Evolutionary conservation across 2,888 invertebrate genomes (phyloP).

Genomic region (Diarsia mendica): DNA sequence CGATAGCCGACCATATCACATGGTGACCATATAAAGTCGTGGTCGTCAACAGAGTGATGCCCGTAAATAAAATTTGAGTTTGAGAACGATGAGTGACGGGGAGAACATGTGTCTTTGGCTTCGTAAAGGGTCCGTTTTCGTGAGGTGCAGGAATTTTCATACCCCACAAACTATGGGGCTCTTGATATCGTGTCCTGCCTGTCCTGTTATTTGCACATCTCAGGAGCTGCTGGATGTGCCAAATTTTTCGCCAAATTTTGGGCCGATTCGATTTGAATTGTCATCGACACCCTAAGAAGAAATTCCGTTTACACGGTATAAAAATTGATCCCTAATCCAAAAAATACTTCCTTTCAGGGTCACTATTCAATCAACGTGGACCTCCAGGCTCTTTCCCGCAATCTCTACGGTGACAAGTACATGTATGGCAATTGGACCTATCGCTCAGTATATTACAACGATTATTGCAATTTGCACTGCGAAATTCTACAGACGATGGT

Average conservation of each 20-base stretch:
- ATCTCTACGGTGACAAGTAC: slow-evolving; percentile 40
- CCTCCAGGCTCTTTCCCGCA: slow-evolving; percentile 14
- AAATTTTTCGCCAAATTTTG: too few relatives aligned
- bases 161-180: too few relatives aligned
- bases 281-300: too few relatives aligned
- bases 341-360: slow-evolving; percentile 33
- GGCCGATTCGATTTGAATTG: too few relatives aligned
- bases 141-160: too few relatives aligned
- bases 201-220: too few relatives aligned
- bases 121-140: background rate
- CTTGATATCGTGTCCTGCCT: too few relatives aligned
- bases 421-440: slow-evolving; percentile 56
- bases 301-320: too few relatives aligned
- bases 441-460: slow-evolving; percentile 30
- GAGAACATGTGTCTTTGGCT: background rate
- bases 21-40: background rate
- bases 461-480: slow-evolving; percentile 45
- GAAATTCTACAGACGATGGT: slow-evolving; percentile 5
- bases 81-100: too few relatives aligned
- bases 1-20: too few relatives aligned
- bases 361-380: slow-evolving; percentile 25
- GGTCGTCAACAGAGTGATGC: background rate
- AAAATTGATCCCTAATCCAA: background rate
- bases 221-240: too few relatives aligned
- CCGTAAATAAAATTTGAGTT: background rate